Evolutionary conservation across 2,797 vertebrate species (phyloP).

Genomic region (Sebastes kiyomatsui): DNA sequence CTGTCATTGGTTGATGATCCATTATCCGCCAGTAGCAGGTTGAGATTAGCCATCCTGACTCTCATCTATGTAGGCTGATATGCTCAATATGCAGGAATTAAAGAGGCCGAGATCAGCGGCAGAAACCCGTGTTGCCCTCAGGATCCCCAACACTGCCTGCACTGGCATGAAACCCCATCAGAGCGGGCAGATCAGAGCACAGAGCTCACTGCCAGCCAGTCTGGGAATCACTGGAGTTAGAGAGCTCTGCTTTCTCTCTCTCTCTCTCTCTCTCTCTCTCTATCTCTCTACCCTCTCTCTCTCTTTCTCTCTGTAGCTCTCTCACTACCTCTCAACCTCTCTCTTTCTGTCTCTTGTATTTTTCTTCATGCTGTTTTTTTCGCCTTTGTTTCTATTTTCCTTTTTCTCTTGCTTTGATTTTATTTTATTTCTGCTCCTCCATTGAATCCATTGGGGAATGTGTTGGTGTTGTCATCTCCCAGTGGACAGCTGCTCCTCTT

Average conservation of each 20-base stretch:
- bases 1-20: conserved; percentile 61
- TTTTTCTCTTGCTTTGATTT: conserved; percentile 7
- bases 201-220: conserved; percentile 73
- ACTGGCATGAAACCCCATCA: conserved; percentile 74
- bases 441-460: conserved; percentile 68
- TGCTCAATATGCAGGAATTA: conserved; percentile 10
- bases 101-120: conserved; percentile 48
- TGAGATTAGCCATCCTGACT: conserved; percentile 38
- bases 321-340: conserved; percentile 38
- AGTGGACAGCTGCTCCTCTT: conserved; percentile 88
- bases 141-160: conserved; percentile 61
- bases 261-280: conserved; percentile 18
- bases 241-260: conserved; percentile 48
- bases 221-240: conserved; percentile 68
- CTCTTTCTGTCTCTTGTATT: conserved; percentile 37
- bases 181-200: conserved; percentile 66
- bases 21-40: conserved; percentile 51
- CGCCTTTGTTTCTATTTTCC: neutral
- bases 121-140: conserved; percentile 56
- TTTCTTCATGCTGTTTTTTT: conserved; percentile 28
- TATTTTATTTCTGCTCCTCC: conserved; percentile 13
- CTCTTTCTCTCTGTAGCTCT: conserved; percentile 1
- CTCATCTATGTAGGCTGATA: conserved; percentile 34
- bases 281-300: neutral
- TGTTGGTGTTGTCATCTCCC: conserved; percentile 81